Percentiles rank a stretch among this genome's conserved stretches.
phyloP scores from a whole-genome alignment of 2,888 invertebrate species.

The Andrena haemorrhoa region DNA sequence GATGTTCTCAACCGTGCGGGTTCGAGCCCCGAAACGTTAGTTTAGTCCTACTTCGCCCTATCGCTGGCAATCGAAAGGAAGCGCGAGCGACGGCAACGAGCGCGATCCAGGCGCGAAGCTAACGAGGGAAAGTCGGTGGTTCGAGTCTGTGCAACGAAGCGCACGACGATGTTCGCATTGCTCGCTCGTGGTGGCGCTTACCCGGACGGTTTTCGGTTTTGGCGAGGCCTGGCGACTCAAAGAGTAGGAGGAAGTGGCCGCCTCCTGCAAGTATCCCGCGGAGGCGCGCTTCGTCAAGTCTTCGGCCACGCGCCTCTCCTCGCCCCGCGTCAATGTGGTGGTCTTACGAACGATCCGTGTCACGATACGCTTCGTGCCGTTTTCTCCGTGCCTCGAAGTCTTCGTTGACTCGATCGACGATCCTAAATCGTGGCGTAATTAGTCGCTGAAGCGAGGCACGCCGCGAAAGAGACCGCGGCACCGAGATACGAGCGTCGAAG shows the following conservation, averaged over 20 bases:
- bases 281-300: conserved; percentile 88
- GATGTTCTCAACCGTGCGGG: conserved; percentile 19
- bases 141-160: neutral
- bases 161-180: neutral
- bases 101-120: neutral
- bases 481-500: conserved; percentile 4
- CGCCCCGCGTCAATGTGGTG: conserved; percentile 94
- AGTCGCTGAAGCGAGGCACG: conserved; percentile 7
- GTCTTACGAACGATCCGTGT: conserved; percentile 95
- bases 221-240: conserved; percentile 87
- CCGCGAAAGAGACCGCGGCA: neutral
- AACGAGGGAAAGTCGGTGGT: too few species aligned
- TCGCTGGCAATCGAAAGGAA: neutral
- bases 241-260: conserved; percentile 75
- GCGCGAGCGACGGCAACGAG: neutral
- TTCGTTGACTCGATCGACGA: conserved; percentile 94
- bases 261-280: conserved; percentile 87
- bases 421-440: conserved; percentile 72
- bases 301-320: conserved; percentile 92
- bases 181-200: conserved; percentile 83
- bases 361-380: conserved; percentile 93
- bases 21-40: neutral
- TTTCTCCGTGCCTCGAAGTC: conserved; percentile 92
- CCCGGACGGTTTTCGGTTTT: conserved; percentile 92
- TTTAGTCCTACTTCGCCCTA: neutral